phyloP scores from a whole-genome alignment of 2,888 invertebrate species.

The Aphidoletes aphidimyza region DNA sequence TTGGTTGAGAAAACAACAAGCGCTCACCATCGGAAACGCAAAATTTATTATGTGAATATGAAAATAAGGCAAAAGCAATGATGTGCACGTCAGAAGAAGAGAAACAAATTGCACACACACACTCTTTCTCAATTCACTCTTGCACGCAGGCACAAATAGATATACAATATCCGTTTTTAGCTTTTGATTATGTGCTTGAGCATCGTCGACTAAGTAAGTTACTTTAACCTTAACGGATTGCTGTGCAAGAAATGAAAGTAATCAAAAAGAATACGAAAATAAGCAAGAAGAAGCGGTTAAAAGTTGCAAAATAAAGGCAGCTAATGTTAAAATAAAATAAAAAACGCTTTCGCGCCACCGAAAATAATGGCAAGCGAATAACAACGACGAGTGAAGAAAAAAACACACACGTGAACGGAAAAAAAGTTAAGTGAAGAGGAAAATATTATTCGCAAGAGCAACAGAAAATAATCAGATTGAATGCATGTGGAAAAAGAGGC shows the following conservation, averaged over 20 bases:
- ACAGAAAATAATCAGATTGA: conserved; percentile 48
- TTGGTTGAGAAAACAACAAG: conserved; percentile 19
- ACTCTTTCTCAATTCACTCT: no score
- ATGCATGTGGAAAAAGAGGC: conserved; percentile 39
- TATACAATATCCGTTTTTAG: conserved; percentile 20
- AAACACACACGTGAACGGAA: no score
- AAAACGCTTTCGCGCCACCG: no score
- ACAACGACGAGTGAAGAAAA: no score
- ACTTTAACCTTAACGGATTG: conserved; percentile 46
- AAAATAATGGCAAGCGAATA: background rate
- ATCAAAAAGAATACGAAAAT: background rate
- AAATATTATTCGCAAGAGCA: conserved; percentile 47
- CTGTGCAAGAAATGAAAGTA: conserved; percentile 13
- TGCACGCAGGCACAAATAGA: background rate
- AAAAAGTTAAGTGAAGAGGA: conserved; percentile 40
- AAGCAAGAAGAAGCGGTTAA: background rate
- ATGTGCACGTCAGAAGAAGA: background rate
- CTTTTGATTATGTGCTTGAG: conserved; percentile 37
- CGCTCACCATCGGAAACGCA: conserved; percentile 5
- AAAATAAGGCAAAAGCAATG: background rate
- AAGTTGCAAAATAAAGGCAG: background rate
- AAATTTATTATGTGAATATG: conserved; percentile 19
- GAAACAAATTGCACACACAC: background rate
- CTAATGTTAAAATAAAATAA: background rate
- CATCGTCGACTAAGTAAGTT: conserved; percentile 45